Conservation (phyloP, 2,797 vertebrate genomes). For the Stomatorhinus walkeri region DNA sequence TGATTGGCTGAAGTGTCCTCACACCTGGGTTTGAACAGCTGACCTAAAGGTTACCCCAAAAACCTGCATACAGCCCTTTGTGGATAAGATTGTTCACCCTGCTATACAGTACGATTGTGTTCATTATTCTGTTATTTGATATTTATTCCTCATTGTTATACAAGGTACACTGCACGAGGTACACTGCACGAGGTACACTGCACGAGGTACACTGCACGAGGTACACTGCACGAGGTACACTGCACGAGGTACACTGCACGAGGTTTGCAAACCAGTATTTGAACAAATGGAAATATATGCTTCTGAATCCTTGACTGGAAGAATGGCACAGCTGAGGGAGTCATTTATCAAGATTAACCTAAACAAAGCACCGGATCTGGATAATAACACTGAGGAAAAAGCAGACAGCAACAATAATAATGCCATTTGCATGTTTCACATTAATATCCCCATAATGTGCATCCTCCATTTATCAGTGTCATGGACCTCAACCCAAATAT, state of each 20-base stretch:
- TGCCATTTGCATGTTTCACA: constrained; percentile 45
- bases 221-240: too few species aligned
- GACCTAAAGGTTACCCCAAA: neutral
- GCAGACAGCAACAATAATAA: constrained; percentile 31
- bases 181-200: too few species aligned
- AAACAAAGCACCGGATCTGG: constrained; percentile 31
- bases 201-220: too few species aligned
- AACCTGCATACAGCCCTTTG: neutral
- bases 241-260: neutral
- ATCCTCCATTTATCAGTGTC: constrained; percentile 41
- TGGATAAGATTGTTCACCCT: neutral
- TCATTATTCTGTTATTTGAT: neutral
- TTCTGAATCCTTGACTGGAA: neutral
- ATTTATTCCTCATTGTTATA: neutral
- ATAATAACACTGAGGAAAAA: constrained; percentile 16
- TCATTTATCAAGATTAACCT: constrained; percentile 12
- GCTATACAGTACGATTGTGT: neutral
- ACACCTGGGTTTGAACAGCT: neutral
- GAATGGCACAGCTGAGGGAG: neutral
- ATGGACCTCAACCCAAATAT: constrained; percentile 20
- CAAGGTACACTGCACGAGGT: neutral
- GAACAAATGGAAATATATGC: neutral
- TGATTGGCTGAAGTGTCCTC: neutral
- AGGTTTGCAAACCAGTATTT: neutral
- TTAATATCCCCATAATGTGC: neutral